phyloP scores from a whole-genome alignment of 2,797 vertebrate species.

The Rhinoraja longicauda region DNA sequence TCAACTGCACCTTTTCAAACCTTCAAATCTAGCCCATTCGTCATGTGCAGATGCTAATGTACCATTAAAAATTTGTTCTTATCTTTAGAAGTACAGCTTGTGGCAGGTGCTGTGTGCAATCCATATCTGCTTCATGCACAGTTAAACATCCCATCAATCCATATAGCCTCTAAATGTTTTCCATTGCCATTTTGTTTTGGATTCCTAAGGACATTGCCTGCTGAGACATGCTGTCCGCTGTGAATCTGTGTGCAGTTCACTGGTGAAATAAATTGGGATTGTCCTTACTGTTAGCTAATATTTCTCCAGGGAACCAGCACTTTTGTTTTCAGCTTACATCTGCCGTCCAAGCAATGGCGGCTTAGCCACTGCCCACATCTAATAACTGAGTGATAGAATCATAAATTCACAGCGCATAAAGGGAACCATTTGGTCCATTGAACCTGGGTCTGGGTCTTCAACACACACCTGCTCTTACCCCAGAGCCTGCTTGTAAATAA shows the following conservation, averaged over 20 bases:
- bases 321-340: too few species aligned
- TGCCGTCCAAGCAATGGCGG: too few species aligned
- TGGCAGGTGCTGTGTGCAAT: conserved; percentile 57
- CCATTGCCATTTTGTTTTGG: conserved; percentile 9
- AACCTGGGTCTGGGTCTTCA: neutral
- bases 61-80: conserved; percentile 58
- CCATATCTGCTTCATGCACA: conserved; percentile 53
- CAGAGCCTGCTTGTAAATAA: neutral
- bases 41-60: conserved; percentile 62
- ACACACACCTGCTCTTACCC: neutral
- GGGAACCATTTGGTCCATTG: neutral
- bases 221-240: too few species aligned
- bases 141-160: conserved; percentile 56
- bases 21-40: conserved; percentile 58
- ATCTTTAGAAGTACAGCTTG: conserved; percentile 54
- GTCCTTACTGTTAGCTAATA: too few species aligned
- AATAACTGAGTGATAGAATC: too few species aligned
- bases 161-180: conserved; percentile 46
- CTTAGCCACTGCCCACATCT: too few species aligned
- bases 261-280: neutral
- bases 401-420: neutral
- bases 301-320: too few species aligned
- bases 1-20: conserved; percentile 61
- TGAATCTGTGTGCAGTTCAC: neutral
- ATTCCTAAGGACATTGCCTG: conserved; percentile 9